phyloP scores from a whole-genome alignment of 2,113 vertebrate species.

The Pelecanoides urinatrix region DNA sequence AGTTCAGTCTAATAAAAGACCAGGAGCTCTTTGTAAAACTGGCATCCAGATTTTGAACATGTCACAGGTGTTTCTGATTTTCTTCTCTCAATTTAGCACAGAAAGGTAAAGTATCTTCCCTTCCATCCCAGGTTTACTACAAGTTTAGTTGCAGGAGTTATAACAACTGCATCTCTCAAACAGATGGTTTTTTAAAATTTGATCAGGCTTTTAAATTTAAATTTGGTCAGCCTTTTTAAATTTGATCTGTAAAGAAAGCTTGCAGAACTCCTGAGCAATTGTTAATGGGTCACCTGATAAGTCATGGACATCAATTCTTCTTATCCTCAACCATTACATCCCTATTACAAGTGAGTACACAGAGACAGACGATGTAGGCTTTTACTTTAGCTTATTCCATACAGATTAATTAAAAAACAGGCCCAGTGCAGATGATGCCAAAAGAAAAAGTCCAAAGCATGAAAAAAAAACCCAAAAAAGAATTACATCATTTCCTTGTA shows the following conservation, averaged over 20 bases:
- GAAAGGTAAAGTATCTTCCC: neutral
- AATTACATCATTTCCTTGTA: slow-evolving; percentile 76
- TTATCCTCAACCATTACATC: neutral
- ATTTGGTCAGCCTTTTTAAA: neutral
- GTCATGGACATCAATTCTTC: neutral
- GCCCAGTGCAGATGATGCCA: slow-evolving; percentile 13
- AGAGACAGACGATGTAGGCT: neutral
- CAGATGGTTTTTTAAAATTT: neutral
- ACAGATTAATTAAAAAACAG: slow-evolving; percentile 60
- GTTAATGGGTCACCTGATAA: neutral
- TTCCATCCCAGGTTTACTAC: neutral
- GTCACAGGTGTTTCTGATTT: neutral
- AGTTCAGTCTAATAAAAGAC: neutral
- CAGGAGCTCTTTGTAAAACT: neutral
- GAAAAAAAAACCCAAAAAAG: neutral
- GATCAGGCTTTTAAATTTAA: neutral
- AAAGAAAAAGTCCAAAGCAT: slow-evolving; percentile 47
- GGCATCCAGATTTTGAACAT: neutral
- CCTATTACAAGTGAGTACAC: neutral
- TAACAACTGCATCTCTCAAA: neutral
- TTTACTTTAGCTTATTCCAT: neutral
- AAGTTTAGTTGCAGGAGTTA: neutral
- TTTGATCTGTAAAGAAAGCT: neutral
- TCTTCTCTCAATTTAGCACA: neutral
- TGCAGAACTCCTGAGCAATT: neutral